These are phyloP conservation scores for Leptodactylus fuscus DNA, from an alignment of 2,113 vertebrate genomes.

Conservation along the genomic window DNA sequence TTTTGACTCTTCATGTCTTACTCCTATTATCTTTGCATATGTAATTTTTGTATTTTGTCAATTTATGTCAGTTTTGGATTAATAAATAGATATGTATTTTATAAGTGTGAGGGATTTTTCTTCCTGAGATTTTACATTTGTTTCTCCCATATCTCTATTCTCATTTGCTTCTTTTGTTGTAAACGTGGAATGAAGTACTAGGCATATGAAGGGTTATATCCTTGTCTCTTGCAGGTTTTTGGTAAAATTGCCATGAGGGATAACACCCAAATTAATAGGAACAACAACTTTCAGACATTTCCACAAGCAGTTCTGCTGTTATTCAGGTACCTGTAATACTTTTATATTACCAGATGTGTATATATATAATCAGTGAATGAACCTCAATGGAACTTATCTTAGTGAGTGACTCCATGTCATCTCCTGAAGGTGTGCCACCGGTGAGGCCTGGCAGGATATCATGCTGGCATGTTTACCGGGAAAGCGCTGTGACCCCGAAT, in stretches of 20 bases:
- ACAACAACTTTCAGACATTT: slow-evolving; percentile 99
- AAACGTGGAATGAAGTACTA: no score
- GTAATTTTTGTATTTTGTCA: no score
- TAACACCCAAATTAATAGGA: slow-evolving; percentile 95
- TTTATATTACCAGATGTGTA: background rate
- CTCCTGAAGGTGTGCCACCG: slow-evolving; percentile 89
- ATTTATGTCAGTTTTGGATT: no score
- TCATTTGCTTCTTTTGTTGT: no score
- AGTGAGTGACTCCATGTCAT: background rate
- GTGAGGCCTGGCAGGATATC: slow-evolving; percentile 98
- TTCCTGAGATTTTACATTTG: no score
- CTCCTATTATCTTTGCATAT: no score
- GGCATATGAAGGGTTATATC: background rate
- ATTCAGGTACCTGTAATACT: slow-evolving; percentile 81
- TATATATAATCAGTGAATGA: background rate
- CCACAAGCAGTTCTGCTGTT: slow-evolving; percentile 94
- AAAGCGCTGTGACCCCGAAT: slow-evolving; percentile 94
- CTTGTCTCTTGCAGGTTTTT: slow-evolving; percentile 82
- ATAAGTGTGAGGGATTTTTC: no score
- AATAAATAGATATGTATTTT: no score
- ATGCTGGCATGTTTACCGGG: slow-evolving; percentile 96
- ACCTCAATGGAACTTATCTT: no score
- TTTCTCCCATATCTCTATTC: no score
- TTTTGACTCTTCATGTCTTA: no score
- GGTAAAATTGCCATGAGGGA: slow-evolving; percentile 98